phyloP scores from a whole-genome alignment of 2,888 invertebrate genomes.

The Spialia ferax region DNA sequence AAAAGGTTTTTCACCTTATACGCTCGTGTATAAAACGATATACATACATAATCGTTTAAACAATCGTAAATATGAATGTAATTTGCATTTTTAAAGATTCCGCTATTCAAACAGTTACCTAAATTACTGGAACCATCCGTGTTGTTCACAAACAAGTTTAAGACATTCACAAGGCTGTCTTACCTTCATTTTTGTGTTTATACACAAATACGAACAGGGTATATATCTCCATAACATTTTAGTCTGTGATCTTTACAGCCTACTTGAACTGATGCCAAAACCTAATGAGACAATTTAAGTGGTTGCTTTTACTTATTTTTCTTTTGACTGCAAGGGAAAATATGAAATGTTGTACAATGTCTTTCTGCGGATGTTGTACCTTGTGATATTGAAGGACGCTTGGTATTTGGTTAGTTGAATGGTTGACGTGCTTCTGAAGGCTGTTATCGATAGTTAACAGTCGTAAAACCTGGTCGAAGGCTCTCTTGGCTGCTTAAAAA shows the following conservation, averaged over 20 bases:
- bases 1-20: neutral
- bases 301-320: neutral
- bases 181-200: slow-evolving; percentile 50
- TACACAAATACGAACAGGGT: neutral
- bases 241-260: no score
- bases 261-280: slow-evolving; percentile 32
- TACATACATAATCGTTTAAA: neutral
- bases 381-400: no score
- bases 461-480: no score
- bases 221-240: no score
- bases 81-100: slow-evolving; percentile 1
- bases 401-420: no score
- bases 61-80: neutral
- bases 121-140: slow-evolving; percentile 48
- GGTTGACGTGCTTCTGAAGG: no score
- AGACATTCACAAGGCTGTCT: slow-evolving; percentile 51
- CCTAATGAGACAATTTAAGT: neutral
- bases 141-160: slow-evolving; percentile 53
- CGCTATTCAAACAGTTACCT: slow-evolving; percentile 44
- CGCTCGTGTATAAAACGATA: no score
- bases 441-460: no score
- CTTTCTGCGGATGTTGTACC: no score
- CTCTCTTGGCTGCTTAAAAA: no score
- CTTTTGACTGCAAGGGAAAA: neutral
- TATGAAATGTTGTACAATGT: no score